Conservation (phyloP, 2,888 invertebrate species). For the Leptinotarsa tumamoca region DNA sequence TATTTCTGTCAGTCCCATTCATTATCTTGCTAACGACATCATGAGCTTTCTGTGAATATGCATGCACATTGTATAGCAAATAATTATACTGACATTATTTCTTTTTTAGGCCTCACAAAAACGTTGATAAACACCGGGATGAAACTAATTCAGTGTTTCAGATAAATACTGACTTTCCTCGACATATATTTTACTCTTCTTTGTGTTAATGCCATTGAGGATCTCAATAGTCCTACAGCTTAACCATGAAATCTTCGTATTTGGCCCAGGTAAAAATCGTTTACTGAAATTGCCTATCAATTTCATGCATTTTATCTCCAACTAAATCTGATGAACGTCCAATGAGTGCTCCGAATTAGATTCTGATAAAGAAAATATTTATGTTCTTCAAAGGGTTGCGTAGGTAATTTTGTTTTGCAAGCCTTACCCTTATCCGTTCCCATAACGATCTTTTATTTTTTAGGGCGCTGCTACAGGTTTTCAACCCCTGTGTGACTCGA, state of each 20-base stretch:
- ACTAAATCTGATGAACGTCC: conserved; percentile 4
- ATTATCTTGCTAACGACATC: too few species aligned
- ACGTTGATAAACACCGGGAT: not conserved
- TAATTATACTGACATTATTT: too few species aligned
- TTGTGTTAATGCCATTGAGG: not conserved
- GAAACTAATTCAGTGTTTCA: not conserved
- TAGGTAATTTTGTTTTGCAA: conserved; percentile 35
- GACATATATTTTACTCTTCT: not conserved
- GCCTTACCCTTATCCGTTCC: conserved; percentile 39
- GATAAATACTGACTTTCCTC: not conserved
- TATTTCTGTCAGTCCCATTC: too few species aligned
- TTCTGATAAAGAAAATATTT: conserved; percentile 44
- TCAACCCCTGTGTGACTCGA: conserved; percentile 30
- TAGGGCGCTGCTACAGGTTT: conserved; percentile 39
- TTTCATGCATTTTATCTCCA: conserved; percentile 11
- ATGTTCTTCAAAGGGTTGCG: conserved; percentile 36
- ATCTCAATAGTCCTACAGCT: not conserved
- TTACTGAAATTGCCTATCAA: conserved; percentile 17
- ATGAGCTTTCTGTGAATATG: too few species aligned
- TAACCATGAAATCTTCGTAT: not conserved
- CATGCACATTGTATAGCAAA: too few species aligned
- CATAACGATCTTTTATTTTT: conserved; percentile 44
- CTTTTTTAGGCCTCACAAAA: not conserved
- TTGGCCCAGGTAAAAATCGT: conserved; percentile 17
- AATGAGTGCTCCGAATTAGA: conserved; percentile 34